phyloP scores from a whole-genome alignment of 2,888 invertebrate species.

The Eupeodes latifasciatus region DNA sequence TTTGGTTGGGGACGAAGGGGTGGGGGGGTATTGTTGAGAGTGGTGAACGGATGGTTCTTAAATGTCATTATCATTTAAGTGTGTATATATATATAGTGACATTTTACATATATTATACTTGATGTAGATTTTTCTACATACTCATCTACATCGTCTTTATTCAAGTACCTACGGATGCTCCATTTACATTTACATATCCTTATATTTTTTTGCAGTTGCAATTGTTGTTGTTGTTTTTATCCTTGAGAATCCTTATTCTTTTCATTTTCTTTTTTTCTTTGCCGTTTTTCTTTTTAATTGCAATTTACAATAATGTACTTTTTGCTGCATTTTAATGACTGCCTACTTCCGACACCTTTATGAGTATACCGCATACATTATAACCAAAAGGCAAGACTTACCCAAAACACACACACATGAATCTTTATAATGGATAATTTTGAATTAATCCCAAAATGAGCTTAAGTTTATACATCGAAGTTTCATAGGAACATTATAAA shows the following conservation, averaged over 20 bases:
- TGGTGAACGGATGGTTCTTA: slow-evolving; percentile 28
- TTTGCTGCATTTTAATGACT: slow-evolving; percentile 18
- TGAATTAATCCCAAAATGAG: background rate
- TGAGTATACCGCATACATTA: background rate
- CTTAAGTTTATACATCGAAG: too few species aligned
- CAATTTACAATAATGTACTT: slow-evolving; percentile 21
- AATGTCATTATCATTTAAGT: slow-evolving; percentile 71
- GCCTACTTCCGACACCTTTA: slow-evolving; percentile 14
- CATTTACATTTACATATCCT: slow-evolving; percentile 29
- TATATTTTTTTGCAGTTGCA: background rate
- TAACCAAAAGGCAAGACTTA: background rate
- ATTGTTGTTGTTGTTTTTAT: background rate
- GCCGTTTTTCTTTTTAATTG: background rate
- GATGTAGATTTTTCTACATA: background rate
- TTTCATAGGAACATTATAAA: too few species aligned
- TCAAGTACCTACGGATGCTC: slow-evolving; percentile 32
- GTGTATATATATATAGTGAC: slow-evolving; percentile 19
- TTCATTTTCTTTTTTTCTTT: background rate
- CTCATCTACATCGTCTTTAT: background rate
- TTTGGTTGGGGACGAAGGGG: too few species aligned
- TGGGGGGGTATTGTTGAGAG: background rate
- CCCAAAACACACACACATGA: slow-evolving; percentile 22
- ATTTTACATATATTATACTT: slow-evolving; percentile 32
- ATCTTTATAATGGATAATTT: slow-evolving; percentile 11
- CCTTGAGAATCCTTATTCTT: background rate